Evolutionary conservation across 2,888 invertebrate genomes (phyloP).

Genomic region (Unio delphinus): DNA sequence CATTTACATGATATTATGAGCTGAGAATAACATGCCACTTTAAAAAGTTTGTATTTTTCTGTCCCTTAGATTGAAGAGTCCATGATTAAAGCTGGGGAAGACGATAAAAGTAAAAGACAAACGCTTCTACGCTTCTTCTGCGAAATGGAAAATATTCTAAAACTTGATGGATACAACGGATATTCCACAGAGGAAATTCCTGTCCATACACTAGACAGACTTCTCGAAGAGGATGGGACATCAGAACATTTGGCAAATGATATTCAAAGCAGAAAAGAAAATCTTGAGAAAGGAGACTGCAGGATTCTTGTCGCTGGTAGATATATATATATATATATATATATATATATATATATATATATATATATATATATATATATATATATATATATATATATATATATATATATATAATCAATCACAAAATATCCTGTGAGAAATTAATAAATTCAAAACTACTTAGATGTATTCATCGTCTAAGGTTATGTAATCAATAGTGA

Average conservation of each 20-base stretch:
- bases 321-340: neutral
- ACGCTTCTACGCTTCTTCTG: constrained; percentile 14
- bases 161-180: constrained; percentile 13
- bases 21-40: too few species aligned
- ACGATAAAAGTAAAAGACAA: constrained; percentile 30
- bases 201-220: constrained; percentile 13
- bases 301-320: constrained; percentile 53
- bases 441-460: too few species aligned
- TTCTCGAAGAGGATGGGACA: constrained; percentile 42
- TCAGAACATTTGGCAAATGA: constrained; percentile 34
- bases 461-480: too few species aligned
- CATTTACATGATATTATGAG: too few species aligned
- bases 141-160: constrained; percentile 27
- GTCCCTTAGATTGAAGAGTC: constrained; percentile 38
- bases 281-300: constrained; percentile 39
- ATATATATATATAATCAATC: too few species aligned
- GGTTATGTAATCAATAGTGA: too few species aligned
- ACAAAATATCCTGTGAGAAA: too few species aligned
- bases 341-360: too few species aligned
- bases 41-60: neutral
- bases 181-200: constrained; percentile 12
- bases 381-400: too few species aligned
- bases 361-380: too few species aligned
- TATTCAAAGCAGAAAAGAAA: constrained; percentile 22
- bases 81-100: constrained; percentile 26